Evolutionary conservation across 1,140 invertebrate species (phyloP), one percentile per base, ranked within the genome.

Genomic region (Drosophila paulistorum): DNA sequence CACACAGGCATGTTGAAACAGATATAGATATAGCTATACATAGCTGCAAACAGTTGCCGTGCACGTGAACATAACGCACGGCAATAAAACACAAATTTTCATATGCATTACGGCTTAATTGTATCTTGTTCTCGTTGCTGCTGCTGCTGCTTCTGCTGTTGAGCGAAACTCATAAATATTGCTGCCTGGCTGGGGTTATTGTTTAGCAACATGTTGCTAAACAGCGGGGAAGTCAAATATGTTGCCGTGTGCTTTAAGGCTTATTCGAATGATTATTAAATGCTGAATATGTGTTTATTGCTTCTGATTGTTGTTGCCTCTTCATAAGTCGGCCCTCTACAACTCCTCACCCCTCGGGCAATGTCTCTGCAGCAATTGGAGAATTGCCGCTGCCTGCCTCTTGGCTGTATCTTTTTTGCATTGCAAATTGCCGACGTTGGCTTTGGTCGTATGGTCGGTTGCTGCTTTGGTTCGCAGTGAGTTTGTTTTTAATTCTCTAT

Each of bases 401-500:
- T 35, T 67, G 37, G 4, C 54, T 69, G 69, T 84, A 66, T 58
- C 66, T 61, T 65, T 84, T 84, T 73, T 79, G 83, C 77, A 74
- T 72, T 87, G 83, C 84, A 74, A 89, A 89, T 87, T 79, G 76
- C 83, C 72, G 68, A 74, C 82, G 82, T 81, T 60, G 71, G 37
- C 48, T 65, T 35, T 35, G 42, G 48, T 45, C n/a, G 13, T 14
- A 3, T 20, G 45, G 41, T 72, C 45, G 57, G 3, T 68, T 41
- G 71, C 26, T 74, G 60, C 58, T 54, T 64, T 39, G 61, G 58
- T 72, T 83, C 65, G 60, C 67, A 70, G 48, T 68, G 82, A 87
- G 83, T 86, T 83, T 89, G 83, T 86, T 89, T 87, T 87, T 87
- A 86, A 86, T 87, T 86, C 83, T 87, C 83, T 65, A 77, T 86